Conservation (phyloP, 2,797 vertebrate species). For the Acanthurus leucopareius region DNA sequence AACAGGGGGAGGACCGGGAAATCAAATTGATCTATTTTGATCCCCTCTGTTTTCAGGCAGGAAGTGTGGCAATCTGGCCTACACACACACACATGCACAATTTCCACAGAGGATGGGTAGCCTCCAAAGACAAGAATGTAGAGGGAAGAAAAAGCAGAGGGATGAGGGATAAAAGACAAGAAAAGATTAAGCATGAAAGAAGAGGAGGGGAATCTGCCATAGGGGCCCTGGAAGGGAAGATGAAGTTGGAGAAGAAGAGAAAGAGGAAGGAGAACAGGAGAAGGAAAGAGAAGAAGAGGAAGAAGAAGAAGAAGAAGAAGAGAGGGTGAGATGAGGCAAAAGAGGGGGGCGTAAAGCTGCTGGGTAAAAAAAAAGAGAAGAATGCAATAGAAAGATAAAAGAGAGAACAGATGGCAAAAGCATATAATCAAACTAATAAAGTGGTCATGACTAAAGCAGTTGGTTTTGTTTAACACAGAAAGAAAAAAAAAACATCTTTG, state of each 20-base stretch:
- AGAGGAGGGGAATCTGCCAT: constrained; percentile 44
- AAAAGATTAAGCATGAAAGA: constrained; percentile 59
- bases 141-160: constrained; percentile 32
- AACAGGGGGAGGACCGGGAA: constrained; percentile 41
- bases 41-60: constrained; percentile 50
- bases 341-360: background rate
- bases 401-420: constrained; percentile 15
- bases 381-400: constrained; percentile 30
- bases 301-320: background rate
- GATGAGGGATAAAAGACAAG: constrained; percentile 48
- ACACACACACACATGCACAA: constrained; percentile 12
- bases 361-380: constrained; percentile 1
- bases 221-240: constrained; percentile 26
- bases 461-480: constrained; percentile 14
- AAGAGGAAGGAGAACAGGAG: background rate
- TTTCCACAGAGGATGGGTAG: constrained; percentile 23
- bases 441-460: constrained; percentile 32
- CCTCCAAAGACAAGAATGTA: constrained; percentile 42
- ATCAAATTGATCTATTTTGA: constrained; percentile 66
- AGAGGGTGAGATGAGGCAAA: constrained; percentile 17
- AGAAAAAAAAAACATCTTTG: constrained; percentile 14
- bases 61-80: constrained; percentile 33
- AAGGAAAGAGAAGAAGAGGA: background rate
- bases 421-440: constrained; percentile 31
- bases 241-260: constrained; percentile 13